These are phyloP conservation scores for Rhagonycha fulva DNA, from an alignment of 2,888 invertebrate species.

Conservation along the genomic window DNA sequence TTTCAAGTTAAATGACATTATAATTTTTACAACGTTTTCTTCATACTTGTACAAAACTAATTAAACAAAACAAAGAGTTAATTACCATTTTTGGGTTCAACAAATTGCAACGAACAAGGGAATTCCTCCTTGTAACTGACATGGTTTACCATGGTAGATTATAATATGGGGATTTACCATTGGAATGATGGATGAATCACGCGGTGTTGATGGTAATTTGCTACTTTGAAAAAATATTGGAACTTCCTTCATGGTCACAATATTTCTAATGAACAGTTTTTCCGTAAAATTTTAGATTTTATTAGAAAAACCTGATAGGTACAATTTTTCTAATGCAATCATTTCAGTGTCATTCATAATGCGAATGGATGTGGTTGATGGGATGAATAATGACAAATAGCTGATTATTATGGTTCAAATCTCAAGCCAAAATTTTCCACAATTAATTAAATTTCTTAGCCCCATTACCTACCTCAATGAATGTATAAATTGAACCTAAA, in stretches of 20 bases:
- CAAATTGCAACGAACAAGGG: background rate
- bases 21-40: too few species aligned
- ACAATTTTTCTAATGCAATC: too few species aligned
- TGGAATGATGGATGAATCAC: background rate
- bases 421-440: background rate
- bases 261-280: background rate
- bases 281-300: background rate
- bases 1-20: background rate
- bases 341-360: background rate
- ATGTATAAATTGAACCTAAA: background rate
- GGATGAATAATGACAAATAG: too few species aligned
- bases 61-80: background rate
- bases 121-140: background rate
- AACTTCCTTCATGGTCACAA: background rate
- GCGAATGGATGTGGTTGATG: background rate
- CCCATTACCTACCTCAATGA: background rate
- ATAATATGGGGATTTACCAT: background rate
- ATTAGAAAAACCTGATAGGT: background rate
- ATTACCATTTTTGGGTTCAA: background rate
- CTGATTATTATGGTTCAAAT: too few species aligned
- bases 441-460: background rate
- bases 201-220: background rate
- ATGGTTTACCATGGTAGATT: background rate
- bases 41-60: background rate
- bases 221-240: background rate